phyloP scores from a whole-genome alignment of 2,888 invertebrate species.

The Gnatocerus cornutus region DNA sequence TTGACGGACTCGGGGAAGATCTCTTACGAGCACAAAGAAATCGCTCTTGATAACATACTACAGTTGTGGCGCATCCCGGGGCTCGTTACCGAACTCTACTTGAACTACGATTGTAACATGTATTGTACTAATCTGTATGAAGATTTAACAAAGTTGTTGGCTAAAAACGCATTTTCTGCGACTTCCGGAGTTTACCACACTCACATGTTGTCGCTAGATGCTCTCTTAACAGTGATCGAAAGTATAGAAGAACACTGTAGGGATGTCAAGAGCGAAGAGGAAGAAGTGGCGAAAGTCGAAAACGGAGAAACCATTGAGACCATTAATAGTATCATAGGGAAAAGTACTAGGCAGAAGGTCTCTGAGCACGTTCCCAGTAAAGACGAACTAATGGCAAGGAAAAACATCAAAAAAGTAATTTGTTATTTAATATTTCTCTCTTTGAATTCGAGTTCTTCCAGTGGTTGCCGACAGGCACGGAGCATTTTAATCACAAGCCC shows the following conservation, averaged over 20 bases:
- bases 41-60: conserved; percentile 91
- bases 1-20: conserved; percentile 88
- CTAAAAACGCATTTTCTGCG: conserved; percentile 92
- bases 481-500: conserved; percentile 96
- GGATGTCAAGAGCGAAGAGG: conserved; percentile 62
- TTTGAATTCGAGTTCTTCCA: conserved; percentile 63
- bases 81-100: conserved; percentile 94
- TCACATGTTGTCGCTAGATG: conserved; percentile 94
- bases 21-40: conserved; percentile 92
- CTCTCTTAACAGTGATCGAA: conserved; percentile 92
- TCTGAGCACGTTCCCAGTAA: conserved; percentile 82
- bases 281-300: conserved; percentile 69
- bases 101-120: conserved; percentile 98
- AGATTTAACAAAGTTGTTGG: conserved; percentile 93
- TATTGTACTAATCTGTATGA: conserved; percentile 97
- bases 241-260: conserved; percentile 90
- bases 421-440: background rate
- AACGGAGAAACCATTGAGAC: conserved; percentile 64
- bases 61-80: conserved; percentile 97
- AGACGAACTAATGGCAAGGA: conserved; percentile 87
- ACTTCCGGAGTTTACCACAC: conserved; percentile 85
- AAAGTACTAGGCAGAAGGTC: conserved; percentile 74
- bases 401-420: conserved; percentile 89
- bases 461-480: conserved; percentile 91
- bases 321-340: conserved; percentile 75